These are phyloP conservation scores for Eulithis testata DNA, from an alignment of 2,888 invertebrate genomes.

Conservation along the genomic window DNA sequence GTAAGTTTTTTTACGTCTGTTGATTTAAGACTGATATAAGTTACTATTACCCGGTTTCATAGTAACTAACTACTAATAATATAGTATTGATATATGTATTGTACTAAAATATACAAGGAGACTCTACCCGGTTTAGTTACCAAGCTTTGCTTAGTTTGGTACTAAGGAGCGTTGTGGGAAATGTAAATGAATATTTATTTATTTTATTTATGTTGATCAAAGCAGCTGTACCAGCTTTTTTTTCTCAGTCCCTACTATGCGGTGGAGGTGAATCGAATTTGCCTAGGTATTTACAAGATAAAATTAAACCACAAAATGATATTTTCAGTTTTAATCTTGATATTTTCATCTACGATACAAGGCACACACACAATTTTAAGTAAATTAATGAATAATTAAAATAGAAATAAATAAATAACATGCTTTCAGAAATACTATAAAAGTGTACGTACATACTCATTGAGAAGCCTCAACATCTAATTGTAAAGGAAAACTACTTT, in stretches of 20 bases:
- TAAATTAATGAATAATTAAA: slow-evolving; percentile 77
- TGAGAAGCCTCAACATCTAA: slow-evolving; percentile 64
- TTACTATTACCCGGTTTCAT: too few relatives aligned
- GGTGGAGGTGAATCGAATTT: background rate
- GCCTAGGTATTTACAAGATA: background rate
- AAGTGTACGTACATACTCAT: slow-evolving; percentile 54
- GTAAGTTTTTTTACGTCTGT: too few relatives aligned
- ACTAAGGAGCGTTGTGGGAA: too few relatives aligned
- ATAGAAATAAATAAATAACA: slow-evolving; percentile 79
- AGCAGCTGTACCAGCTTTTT: too few relatives aligned
- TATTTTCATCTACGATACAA: slow-evolving; percentile 88
- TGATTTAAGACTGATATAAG: too few relatives aligned
- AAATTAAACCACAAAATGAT: slow-evolving; percentile 69
- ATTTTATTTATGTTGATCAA: too few relatives aligned
- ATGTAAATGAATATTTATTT: too few relatives aligned
- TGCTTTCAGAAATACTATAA: slow-evolving; percentile 71
- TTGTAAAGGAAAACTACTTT: slow-evolving; percentile 64
- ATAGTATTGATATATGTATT: too few relatives aligned
- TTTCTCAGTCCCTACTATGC: background rate
- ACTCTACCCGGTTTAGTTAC: too few relatives aligned
- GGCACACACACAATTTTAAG: slow-evolving; percentile 88
- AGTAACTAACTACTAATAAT: too few relatives aligned
- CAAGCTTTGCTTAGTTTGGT: too few relatives aligned
- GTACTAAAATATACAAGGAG: too few relatives aligned
- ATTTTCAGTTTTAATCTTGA: slow-evolving; percentile 86